Conservation (phyloP, 2,888 invertebrate species). For the Drosophila setosimentum region DNA sequence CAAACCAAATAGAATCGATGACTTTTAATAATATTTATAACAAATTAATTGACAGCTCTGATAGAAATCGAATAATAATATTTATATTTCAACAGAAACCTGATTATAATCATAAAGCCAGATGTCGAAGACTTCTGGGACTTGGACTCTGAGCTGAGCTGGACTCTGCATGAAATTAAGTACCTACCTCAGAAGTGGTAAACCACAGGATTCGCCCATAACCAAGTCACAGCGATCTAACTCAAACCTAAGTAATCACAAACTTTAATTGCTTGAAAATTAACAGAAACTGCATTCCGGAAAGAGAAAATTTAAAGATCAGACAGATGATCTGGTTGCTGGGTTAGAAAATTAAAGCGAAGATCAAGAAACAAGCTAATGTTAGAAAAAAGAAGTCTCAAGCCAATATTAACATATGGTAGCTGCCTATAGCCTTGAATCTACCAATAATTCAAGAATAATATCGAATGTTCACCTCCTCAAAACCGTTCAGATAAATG, state of each 20-base stretch:
- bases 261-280: background rate
- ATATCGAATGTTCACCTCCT: too few species aligned
- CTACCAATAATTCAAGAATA: too few species aligned
- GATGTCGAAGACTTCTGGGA: too few species aligned
- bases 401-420: too few species aligned
- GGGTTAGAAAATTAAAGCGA: too few species aligned
- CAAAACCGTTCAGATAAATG: too few species aligned
- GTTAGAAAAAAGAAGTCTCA: too few species aligned
- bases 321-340: background rate
- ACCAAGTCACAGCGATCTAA: background rate
- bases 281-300: background rate
- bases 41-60: background rate
- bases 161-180: background rate
- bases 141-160: background rate
- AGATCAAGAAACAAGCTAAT: too few species aligned
- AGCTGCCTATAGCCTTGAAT: too few species aligned
- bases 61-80: background rate
- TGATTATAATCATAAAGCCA: background rate
- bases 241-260: too few species aligned
- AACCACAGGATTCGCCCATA: too few species aligned
- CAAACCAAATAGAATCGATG: background rate
- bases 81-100: too few species aligned
- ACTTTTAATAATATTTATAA: background rate
- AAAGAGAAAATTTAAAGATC: background rate
- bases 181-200: background rate